A percentile compares a stretch with the other conserved stretches of the same genome.
Evolutionary conservation across 1,140 invertebrate species (phyloP).

Genomic region (Ceratosolen fusciceps): DNA sequence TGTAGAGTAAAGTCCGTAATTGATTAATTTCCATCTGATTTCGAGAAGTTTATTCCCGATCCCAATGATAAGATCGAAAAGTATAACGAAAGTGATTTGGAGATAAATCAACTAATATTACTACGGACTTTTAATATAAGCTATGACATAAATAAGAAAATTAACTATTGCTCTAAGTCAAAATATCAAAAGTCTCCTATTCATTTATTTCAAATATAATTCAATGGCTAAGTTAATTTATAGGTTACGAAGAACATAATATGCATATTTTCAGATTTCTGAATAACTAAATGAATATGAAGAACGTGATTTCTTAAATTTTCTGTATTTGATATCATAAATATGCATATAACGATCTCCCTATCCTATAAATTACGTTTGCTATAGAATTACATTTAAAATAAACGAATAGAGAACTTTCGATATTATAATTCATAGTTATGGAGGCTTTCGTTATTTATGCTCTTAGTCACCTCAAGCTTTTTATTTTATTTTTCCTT

Average conservation of each 20-base stretch:
- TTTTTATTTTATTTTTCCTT: not conserved
- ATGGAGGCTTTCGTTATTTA: not conserved
- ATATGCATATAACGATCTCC: not conserved
- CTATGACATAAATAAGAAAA: not conserved
- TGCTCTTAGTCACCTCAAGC: not conserved
- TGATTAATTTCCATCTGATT: not conserved
- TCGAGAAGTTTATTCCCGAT: not conserved
- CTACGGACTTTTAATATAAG: not conserved
- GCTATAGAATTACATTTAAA: slow-evolving; percentile 2
- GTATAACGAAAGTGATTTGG: not conserved
- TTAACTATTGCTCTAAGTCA: not conserved
- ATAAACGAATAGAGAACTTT: not conserved
- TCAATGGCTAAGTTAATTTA: slow-evolving; percentile 5
- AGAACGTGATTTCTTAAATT: slow-evolving; percentile 9
- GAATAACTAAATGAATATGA: slow-evolving; percentile 6
- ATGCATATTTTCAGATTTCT: slow-evolving; percentile 22
- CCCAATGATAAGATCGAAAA: not conserved
- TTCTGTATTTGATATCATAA: slow-evolving; percentile 2
- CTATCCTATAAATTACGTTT: slow-evolving; percentile 11
- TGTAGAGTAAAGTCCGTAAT: not conserved
- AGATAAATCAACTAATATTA: not conserved
- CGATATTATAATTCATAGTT: slow-evolving; percentile 2
- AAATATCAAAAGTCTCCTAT: not conserved
- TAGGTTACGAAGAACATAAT: not conserved
- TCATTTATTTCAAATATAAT: slow-evolving; percentile 2